Evolutionary conservation across 2,113 vertebrate genomes (phyloP), one percentile per base, ranked within the genome.

Genomic region (Micronycteris hirsuta): DNA sequence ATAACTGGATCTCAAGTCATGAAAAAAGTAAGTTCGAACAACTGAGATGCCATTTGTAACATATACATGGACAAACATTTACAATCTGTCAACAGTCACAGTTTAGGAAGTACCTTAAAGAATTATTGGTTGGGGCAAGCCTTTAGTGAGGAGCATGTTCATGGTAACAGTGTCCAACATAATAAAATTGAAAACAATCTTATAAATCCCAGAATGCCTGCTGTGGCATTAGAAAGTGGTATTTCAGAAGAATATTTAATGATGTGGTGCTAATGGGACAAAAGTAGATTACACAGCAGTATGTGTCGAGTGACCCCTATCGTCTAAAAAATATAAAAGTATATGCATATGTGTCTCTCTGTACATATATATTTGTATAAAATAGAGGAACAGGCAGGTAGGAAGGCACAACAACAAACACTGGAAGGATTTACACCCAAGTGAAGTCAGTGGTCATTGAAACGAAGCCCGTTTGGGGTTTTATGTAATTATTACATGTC

Each of bases 181-280:
- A 88, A 54, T 52, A 96, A 93, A 96, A 91, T 38, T 43, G 24
- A 38, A 85, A 95, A 73, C 7, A 77, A 86, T 86, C 36, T 78
- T 91, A 14, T 33, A 52, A 61, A 94, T 86, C 86, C 67, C 5
- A 82, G 63, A 95, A 78, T 63, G 31, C 54, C 5, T 91, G 36
- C n/a, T 38, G 7, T 68, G 28, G 41, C 45, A 13, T 5, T 88
- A 41, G n/a, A 93, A 91, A 78, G 68, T 67, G 24, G 71, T 87
- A 67, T 43, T 67, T 85, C 15, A 74, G 52, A 83, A 89, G 41
- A 89, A 74, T 68, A 83, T 74, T 93, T 93, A 91, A 86, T 31
- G 41, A 91, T n/a, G 28, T 78, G 28, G 28, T 58, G 14, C 70
- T 89, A 80, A 61, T 15, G 73, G 38, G 78, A 68, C 61, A 94